These are phyloP conservation scores for Acropora yongei DNA, from an alignment of 64 coral and sea anemone genomes.

Conservation along the genomic window DNA sequence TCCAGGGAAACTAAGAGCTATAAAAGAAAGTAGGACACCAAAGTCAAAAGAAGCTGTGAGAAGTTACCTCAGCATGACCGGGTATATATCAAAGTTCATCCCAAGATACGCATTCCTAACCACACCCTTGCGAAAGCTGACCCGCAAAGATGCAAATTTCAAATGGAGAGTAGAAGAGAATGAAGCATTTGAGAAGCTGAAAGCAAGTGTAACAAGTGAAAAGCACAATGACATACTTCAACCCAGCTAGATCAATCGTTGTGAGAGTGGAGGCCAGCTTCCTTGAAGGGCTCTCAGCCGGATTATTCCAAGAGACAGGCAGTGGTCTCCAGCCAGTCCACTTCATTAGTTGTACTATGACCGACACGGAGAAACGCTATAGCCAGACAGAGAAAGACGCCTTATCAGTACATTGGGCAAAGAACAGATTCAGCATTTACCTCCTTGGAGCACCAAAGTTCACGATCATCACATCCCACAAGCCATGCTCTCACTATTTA, in stretches of 20 bases:
- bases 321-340: conserved; percentile 44
- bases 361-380: conserved; percentile 36
- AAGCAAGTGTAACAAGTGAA: background rate
- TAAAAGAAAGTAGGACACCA: no score
- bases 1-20: conserved; percentile 13
- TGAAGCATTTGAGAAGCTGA: no score
- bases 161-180: no score
- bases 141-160: no score
- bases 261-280: conserved; percentile 51
- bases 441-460: conserved; percentile 50
- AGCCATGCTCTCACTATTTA: conserved; percentile 39
- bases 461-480: conserved; percentile 56
- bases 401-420: conserved; percentile 39
- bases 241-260: conserved; percentile 49
- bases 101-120: no score
- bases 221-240: conserved; percentile 50
- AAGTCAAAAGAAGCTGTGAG: no score
- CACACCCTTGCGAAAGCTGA: no score
- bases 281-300: background rate
- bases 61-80: no score
- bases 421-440: conserved; percentile 64
- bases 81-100: no score
- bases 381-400: conserved; percentile 65
- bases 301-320: background rate
- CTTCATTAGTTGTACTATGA: conserved; percentile 59